Percentiles rank a stretch among this genome's conserved stretches.
These are phyloP conservation scores for Etheostoma spectabile DNA, from an alignment of 2,113 vertebrate species.

Conservation along the genomic window DNA sequence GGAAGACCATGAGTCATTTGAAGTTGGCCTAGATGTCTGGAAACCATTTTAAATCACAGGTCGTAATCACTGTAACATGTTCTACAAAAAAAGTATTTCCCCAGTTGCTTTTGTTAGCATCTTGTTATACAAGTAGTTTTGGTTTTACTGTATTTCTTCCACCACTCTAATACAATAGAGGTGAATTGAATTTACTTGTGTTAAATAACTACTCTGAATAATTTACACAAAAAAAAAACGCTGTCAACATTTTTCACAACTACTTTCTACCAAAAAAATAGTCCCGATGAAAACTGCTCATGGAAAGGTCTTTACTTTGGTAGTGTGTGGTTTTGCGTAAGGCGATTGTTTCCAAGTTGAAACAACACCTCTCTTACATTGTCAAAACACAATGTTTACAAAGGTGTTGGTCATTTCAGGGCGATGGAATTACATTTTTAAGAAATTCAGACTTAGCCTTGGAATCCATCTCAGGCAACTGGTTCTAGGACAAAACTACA, in stretches of 20 bases:
- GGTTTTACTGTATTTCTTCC: background rate
- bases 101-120: slow-evolving; percentile 5
- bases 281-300: background rate
- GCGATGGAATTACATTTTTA: background rate
- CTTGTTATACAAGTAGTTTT: background rate
- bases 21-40: slow-evolving; percentile 10
- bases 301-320: background rate
- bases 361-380: background rate
- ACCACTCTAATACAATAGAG: too few species aligned
- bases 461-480: background rate
- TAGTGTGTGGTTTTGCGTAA: background rate
- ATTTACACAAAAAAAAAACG: too few species aligned
- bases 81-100: background rate
- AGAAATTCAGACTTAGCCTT: background rate
- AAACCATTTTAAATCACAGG: slow-evolving; percentile 30
- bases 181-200: too few species aligned
- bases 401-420: background rate
- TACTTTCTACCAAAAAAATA: background rate
- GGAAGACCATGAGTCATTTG: slow-evolving; percentile 35
- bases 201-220: too few species aligned
- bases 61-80: background rate
- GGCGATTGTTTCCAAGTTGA: background rate
- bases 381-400: background rate
- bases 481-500: too few species aligned
- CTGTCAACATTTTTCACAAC: too few species aligned